Percentiles rank a stretch among this genome's conserved stretches.
phyloP scores from a whole-genome alignment of 1,140 invertebrate genomes.

The Drosophila dunni region DNA sequence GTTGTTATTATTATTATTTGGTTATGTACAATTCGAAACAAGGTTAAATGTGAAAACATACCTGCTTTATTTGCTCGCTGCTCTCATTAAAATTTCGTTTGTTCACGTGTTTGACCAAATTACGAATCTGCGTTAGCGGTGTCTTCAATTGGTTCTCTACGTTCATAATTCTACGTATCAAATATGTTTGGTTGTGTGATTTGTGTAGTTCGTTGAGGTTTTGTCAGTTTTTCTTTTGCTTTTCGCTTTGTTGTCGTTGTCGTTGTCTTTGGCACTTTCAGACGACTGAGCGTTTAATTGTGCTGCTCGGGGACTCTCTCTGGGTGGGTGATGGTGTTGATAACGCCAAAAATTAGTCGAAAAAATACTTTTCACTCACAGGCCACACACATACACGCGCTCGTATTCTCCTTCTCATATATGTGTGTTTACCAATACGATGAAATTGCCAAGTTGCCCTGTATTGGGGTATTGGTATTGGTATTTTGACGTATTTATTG shows the following conservation, averaged over 20 bases:
- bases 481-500: conserved; percentile 59
- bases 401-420: conserved; percentile 1
- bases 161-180: conserved; percentile 95
- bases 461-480: conserved; percentile 23
- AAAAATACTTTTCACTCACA: conserved; percentile 41
- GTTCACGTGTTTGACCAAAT: conserved; percentile 97
- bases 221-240: conserved; percentile 39
- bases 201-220: conserved; percentile 25
- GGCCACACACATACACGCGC: conserved; percentile 5
- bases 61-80: conserved; percentile 85
- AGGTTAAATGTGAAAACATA: conserved; percentile 74
- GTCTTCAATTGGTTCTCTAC: conserved; percentile 97
- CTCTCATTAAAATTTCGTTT: conserved; percentile 97
- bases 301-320: conserved; percentile 14
- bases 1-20: conserved; percentile 46
- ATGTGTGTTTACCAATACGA: conserved; percentile 43
- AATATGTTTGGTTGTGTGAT: conserved; percentile 49
- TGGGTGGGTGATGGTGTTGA: conserved; percentile 50
- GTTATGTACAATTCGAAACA: conserved; percentile 46
- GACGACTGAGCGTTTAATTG: conserved; percentile 45
- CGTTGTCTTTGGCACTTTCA: conserved; percentile 42
- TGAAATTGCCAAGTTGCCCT: conserved; percentile 7
- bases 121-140: conserved; percentile 98
- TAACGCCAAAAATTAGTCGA: conserved; percentile 48
- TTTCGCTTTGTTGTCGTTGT: conserved; percentile 37